Conservation (phyloP, 2,797 vertebrate genomes). For the Lepilemur ruficaudatus region DNA sequence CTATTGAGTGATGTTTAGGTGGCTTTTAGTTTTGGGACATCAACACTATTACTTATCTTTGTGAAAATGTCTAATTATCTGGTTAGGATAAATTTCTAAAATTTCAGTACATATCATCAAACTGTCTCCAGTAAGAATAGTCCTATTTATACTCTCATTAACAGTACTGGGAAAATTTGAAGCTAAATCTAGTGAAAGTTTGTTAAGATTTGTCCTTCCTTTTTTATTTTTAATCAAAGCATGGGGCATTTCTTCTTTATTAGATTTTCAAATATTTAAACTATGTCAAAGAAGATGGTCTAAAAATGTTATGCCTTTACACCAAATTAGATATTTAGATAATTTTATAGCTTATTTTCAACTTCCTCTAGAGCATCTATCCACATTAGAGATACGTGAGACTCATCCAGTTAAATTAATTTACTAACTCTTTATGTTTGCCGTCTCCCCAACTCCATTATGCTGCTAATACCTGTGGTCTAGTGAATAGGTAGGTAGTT, state of each 20-base stretch:
- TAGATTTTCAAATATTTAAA: slow-evolving; percentile 24
- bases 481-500: background rate
- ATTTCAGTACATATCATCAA: background rate
- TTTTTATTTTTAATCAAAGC: background rate
- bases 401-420: background rate
- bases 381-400: background rate
- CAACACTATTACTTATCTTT: background rate
- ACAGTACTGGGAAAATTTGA: background rate
- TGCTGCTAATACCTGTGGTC: background rate
- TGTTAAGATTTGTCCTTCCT: background rate
- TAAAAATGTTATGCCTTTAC: background rate
- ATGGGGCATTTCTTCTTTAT: background rate
- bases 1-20: background rate
- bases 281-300: background rate
- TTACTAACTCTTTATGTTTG: background rate
- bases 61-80: background rate
- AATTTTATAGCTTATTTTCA: background rate
- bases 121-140: background rate
- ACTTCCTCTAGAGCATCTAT: background rate
- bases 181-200: background rate
- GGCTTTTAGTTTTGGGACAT: background rate
- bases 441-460: background rate
- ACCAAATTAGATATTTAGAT: background rate
- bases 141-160: background rate
- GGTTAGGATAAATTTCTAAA: background rate